Evolutionary conservation across 2,888 invertebrate genomes (phyloP), one percentile per base, ranked within the genome.

Genomic region (Drosophila demipolita): DNA sequence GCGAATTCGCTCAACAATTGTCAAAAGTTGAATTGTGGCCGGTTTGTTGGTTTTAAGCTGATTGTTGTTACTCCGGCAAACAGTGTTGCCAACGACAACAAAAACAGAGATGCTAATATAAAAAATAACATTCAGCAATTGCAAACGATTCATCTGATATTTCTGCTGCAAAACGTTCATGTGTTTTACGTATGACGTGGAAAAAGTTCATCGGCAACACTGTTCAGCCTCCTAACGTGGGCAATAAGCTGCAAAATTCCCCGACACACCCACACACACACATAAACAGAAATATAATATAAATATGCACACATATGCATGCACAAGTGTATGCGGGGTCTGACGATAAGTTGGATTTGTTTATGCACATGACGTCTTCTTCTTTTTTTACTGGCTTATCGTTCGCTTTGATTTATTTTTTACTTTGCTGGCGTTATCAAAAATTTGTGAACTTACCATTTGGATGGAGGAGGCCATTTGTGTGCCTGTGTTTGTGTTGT

Each of bases 381-480:
- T 45, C 15, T 23, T 15, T 8, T 29, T 45, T 4, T 23, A 15
- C 15, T 23, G 15, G 15, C 71, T 78, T 81, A 81, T 83, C 78
- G 32, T 57, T 23, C 32, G 9, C 60, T 50, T 60, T 54, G 38
- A 9, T 53, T 65, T 11, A 9, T 49, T 45, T 12, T 52, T 54
- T 38, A 33, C 45, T 48, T 50, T 29, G 17, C 12, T 42, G 26
- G 17, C 42, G 36, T 65, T 78, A 79, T 78, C 71, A 59, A 23
- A 55, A 59, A 52, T 54, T 33, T 45, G 62, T 26, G 17, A 68
- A 79, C 80, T 81, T 55, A 85, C 88, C 75, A 79, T 75, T 85
- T 63, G 69, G 69, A 32, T 53, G 53, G 26, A 72, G 70, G 26
- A 70, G 63, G 20, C 74, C 75, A 67, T 64, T 60, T 8, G 53